phyloP scores from a whole-genome alignment of 2,797 vertebrate species.

The Cuculus canorus region DNA sequence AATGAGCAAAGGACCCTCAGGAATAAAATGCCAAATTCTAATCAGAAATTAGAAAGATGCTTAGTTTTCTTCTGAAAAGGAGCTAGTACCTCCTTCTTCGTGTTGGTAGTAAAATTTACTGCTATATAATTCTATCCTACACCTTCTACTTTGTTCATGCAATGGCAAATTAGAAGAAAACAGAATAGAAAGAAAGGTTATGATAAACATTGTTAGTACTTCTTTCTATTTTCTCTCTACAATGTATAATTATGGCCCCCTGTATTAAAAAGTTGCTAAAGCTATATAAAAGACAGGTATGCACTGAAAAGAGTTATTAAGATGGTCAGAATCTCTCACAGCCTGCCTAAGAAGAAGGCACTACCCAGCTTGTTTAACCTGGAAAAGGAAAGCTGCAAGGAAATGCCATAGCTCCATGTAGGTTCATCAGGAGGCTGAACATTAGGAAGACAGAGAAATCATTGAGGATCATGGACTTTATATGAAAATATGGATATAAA shows the following conservation, averaged over 20 bases:
- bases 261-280: background rate
- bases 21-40: background rate
- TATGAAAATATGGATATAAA: background rate
- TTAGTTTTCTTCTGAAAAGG: background rate
- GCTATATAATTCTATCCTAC: background rate
- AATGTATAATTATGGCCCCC: background rate
- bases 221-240: background rate
- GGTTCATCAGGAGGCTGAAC: background rate
- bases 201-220: background rate
- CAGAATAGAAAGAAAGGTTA: background rate
- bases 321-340: background rate
- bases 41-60: background rate
- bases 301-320: background rate
- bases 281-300: background rate
- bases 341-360: background rate
- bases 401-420: background rate
- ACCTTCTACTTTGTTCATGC: background rate
- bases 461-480: background rate
- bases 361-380: background rate
- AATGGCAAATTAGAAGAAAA: background rate
- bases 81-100: too few species aligned
- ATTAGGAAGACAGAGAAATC: background rate
- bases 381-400: background rate
- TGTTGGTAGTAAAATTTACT: background rate
- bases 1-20: background rate